Evolutionary conservation across 2,797 vertebrate species (phyloP), one percentile per base, ranked within the genome.

Genomic region (Crocodylus rhombifer): DNA sequence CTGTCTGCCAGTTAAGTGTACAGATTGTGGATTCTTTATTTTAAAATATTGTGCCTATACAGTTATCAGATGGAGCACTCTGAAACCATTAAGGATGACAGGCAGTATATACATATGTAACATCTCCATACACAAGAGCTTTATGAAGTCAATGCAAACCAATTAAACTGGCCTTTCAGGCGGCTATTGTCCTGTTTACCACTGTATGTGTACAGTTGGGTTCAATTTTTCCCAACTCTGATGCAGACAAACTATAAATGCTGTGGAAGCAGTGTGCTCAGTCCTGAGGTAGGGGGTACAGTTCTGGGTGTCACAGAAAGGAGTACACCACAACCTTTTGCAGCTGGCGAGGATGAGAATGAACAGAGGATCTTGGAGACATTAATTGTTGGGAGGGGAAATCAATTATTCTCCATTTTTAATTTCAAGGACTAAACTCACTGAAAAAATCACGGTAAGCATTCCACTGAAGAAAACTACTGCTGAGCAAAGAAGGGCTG

Each of bases 391-490:
- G 7, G 28, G 64, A 15, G 26, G 30, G 16, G 30, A n/a, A n/a
- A 65, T 65, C 64, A 30, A 30, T 65, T 15, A 65, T 30, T 65
- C 18, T n/a, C 10, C 64, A 65, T 65, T 65, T 18, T 65, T 65
- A 65, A 65, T 30, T 30, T 4, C n/a, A 12, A 36, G 60, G 61
- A 36, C 6, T 42, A 7, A 51, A 55, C 33, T 36, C 65, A 17
- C 1, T 0, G 69, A 21, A 58, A 12, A 42, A 65, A 33, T 12
- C 2, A 1, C 55, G 12, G 15, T 33, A 5, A 18, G 18, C 18
- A 5, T 26, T 26, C 7, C 10, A 30, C 23, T 25, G 30, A 62
- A 15, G 26, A 17, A 4, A 1, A 1, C 2, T 0, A 14, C 64
- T 12, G 12, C 65, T 33, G 64, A 65, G 30, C 2, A 1, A 18